phyloP scores from a whole-genome alignment of 2,888 invertebrate genomes.

The Conistra vaccinii region DNA sequence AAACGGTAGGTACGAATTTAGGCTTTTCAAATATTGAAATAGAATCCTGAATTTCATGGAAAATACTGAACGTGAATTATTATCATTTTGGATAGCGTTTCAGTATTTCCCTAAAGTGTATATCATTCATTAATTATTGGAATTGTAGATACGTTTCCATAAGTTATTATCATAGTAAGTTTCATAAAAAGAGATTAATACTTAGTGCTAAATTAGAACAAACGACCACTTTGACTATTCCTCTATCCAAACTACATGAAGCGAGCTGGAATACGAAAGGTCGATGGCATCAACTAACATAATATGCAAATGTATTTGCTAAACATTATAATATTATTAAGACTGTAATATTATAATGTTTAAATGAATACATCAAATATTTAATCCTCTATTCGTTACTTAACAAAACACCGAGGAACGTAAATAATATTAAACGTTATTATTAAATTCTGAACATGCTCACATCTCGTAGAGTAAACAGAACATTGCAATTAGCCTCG shows the following conservation, averaged over 20 bases:
- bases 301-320: slow-evolving; percentile 5
- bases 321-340: too few relatives aligned
- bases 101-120: background rate
- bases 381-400: slow-evolving; percentile 5
- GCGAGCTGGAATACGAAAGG: background rate
- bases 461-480: slow-evolving; percentile 14
- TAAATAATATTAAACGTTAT: background rate
- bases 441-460: slow-evolving; percentile 20
- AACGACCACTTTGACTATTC: slow-evolving; percentile 16
- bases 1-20: background rate
- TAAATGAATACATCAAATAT: slow-evolving; percentile 4
- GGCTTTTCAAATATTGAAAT: background rate
- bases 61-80: background rate
- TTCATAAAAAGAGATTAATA: slow-evolving; percentile 2
- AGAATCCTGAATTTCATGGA: background rate
- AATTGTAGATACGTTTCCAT: background rate
- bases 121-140: background rate
- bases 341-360: background rate
- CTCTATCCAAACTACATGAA: background rate
- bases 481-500: slow-evolving; percentile 34
- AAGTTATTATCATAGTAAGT: background rate
- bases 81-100: background rate
- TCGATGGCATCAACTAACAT: background rate
- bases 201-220: background rate
- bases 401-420: background rate